These are phyloP conservation scores for Dendrocincla tyrannina DNA, from an alignment of 2,797 vertebrate genomes.

Conservation along the genomic window DNA sequence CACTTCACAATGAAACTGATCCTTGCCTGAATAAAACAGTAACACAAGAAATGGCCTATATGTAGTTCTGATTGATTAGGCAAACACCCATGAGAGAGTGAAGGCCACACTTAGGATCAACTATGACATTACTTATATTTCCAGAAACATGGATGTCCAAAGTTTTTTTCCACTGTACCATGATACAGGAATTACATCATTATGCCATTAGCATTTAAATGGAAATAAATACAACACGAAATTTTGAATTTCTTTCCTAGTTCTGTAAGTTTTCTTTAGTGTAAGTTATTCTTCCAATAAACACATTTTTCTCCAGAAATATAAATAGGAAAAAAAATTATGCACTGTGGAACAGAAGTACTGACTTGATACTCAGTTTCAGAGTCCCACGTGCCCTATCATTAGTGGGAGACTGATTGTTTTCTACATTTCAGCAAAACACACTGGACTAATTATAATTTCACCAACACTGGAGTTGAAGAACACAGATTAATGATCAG, in stretches of 20 bases:
- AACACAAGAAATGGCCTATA: neutral
- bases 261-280: neutral
- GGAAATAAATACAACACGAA: neutral
- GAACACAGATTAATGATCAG: constrained; percentile 56
- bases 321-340: neutral
- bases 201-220: neutral
- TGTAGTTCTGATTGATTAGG: neutral
- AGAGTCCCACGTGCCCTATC: constrained; percentile 38
- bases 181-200: neutral
- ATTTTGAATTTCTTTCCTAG: neutral
- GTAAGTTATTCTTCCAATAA: neutral
- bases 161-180: neutral
- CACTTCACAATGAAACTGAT: neutral
- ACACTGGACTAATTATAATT: constrained; percentile 64
- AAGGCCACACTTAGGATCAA: neutral
- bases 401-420: constrained; percentile 61
- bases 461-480: constrained; percentile 28
- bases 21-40: neutral
- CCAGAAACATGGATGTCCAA: neutral
- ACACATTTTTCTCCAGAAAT: constrained; percentile 4
- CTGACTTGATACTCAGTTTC: constrained; percentile 14
- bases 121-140: neutral
- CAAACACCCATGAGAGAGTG: neutral
- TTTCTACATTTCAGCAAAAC: constrained; percentile 60
- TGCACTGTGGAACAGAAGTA: neutral